These are phyloP conservation scores for Mustela lutreola DNA, from an alignment of 2,113 vertebrate genomes.

Conservation along the genomic window DNA sequence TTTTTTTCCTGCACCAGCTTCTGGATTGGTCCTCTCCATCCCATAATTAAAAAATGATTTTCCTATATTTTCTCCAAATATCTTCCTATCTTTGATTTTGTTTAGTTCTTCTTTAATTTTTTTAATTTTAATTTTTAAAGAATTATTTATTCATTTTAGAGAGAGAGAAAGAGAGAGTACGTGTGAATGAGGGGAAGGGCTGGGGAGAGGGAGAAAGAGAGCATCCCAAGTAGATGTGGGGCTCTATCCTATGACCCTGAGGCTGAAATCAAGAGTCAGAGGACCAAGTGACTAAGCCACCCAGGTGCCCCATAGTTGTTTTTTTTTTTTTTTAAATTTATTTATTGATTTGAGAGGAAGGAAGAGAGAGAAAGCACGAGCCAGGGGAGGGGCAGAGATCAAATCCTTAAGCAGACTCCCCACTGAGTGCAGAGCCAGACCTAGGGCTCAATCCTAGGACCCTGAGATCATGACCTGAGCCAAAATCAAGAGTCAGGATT, in stretches of 20 bases:
- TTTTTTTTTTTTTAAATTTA: not conserved
- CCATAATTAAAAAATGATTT: not conserved
- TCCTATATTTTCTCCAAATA: not conserved
- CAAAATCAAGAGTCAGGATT: not conserved
- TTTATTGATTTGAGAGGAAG: not conserved
- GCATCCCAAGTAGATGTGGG: not conserved
- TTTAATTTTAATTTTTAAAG: not conserved
- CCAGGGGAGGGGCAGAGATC: not conserved
- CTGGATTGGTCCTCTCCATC: not conserved
- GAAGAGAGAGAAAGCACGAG: not conserved
- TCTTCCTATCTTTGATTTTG: conserved; percentile 1
- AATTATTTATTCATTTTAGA: not conserved
- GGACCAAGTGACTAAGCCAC: not conserved
- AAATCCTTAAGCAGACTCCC: not conserved
- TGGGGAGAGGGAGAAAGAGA: not conserved
- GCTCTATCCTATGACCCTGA: not conserved
- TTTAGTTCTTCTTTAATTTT: not conserved
- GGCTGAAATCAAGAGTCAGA: not conserved
- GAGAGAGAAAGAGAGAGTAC: too few relatives aligned
- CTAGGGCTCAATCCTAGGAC: not conserved
- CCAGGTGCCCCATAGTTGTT: not conserved
- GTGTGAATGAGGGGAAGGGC: not conserved
- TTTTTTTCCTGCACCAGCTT: not conserved
- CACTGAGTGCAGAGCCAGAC: not conserved
- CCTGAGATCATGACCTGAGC: not conserved